Evolutionary conservation across 2,888 invertebrate species (phyloP).

Genomic region (Sinhomidia bicolor): DNA sequence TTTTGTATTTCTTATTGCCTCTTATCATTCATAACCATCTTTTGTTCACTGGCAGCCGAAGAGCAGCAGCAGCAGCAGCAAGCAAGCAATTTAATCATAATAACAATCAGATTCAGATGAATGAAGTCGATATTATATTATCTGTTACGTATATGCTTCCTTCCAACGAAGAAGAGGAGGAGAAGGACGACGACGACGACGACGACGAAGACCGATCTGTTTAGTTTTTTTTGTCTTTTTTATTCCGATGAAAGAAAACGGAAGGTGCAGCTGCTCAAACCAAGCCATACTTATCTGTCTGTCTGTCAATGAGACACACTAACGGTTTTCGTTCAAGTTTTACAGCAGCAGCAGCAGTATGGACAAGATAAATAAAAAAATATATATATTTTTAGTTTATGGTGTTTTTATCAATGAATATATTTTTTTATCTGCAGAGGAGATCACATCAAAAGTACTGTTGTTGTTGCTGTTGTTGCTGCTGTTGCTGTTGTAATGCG

Average conservation of each 20-base stretch:
- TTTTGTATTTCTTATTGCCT: background rate
- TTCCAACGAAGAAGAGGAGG: no score
- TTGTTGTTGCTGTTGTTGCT: no score
- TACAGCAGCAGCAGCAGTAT: background rate
- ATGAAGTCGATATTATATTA: background rate
- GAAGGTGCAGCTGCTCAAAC: constrained; percentile 67
- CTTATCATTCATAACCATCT: constrained; percentile 26
- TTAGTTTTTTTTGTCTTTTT: background rate
- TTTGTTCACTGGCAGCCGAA: constrained; percentile 1
- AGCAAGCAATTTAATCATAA: background rate
- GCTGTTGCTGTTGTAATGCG: no score
- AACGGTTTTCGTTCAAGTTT: constrained; percentile 4
- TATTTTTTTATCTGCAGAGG: background rate
- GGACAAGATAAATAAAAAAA: background rate
- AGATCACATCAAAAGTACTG: background rate
- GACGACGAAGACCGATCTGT: no score
- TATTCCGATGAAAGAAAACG: constrained; percentile 34
- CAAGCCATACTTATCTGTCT: constrained; percentile 17
- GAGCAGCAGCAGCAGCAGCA: background rate
- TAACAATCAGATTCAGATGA: background rate
- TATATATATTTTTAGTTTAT: background rate
- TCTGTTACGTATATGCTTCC: background rate
- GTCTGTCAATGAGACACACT: no score
- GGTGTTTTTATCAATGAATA: constrained; percentile 23
- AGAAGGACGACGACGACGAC: no score